Conservation (phyloP, 2,113 vertebrate species). For the Phrynosoma blainvillii region DNA sequence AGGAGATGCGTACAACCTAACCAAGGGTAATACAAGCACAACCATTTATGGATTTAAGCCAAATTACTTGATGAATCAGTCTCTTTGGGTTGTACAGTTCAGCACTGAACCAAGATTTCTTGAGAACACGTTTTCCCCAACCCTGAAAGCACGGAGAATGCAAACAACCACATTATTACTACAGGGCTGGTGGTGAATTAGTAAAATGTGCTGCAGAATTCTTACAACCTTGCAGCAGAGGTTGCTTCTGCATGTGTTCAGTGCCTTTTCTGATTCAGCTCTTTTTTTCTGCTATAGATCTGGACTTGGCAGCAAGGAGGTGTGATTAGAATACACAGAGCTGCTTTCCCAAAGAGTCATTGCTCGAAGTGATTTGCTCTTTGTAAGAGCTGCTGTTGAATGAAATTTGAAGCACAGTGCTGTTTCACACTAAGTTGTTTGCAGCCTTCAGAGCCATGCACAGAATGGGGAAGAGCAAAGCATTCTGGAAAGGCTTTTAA, state of each 20-base stretch:
- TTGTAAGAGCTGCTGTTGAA: conserved; percentile 59
- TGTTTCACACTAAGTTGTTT: conserved; percentile 40
- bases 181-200: conserved; percentile 62
- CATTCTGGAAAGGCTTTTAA: conserved; percentile 61
- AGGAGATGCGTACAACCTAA: background rate
- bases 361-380: conserved; percentile 38
- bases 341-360: conserved; percentile 56
- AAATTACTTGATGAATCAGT: background rate
- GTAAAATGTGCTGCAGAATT: conserved; percentile 63
- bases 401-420: conserved; percentile 55
- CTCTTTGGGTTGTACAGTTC: conserved; percentile 7
- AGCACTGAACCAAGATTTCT: conserved; percentile 25
- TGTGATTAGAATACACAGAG: conserved; percentile 54
- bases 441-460: conserved; percentile 55
- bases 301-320: conserved; percentile 19
- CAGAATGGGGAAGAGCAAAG: conserved; percentile 38
- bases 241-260: conserved; percentile 9
- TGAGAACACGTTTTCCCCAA: background rate
- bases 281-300: conserved; percentile 49
- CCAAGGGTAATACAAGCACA: fast-evolving
- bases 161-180: conserved; percentile 51
- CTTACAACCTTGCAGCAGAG: conserved; percentile 58
- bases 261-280: conserved; percentile 58
- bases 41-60: background rate
- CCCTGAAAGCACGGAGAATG: background rate